Evolutionary conservation across 2,113 vertebrate genomes (phyloP).

Genomic region (Elachura formosa): DNA sequence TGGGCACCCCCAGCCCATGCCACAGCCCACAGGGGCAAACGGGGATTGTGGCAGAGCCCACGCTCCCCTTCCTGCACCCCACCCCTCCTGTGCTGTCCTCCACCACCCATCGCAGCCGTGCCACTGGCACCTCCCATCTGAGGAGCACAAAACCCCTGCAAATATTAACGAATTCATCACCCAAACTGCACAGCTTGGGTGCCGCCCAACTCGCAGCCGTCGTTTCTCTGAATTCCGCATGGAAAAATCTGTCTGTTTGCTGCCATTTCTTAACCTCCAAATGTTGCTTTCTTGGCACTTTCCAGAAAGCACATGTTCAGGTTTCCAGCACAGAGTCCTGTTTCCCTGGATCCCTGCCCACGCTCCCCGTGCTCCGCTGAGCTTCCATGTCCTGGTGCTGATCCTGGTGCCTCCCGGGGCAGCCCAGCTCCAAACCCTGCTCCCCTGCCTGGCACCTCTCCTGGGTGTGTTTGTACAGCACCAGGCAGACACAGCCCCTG

Average conservation of each 20-base stretch:
- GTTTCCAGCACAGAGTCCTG: not conserved
- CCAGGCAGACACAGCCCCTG: not conserved
- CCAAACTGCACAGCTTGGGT: not conserved
- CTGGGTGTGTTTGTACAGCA: not conserved
- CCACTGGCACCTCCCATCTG: not conserved
- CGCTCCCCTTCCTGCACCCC: rapidly evolving
- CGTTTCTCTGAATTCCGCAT: not conserved
- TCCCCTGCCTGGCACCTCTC: not conserved
- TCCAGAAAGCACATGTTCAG: not conserved
- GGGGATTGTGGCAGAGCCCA: rapidly evolving
- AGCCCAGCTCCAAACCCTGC: not conserved
- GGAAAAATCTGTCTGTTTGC: constrained; percentile 21
- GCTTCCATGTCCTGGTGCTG: rapidly evolving
- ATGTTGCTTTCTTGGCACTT: constrained; percentile 40
- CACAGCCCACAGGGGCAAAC: rapidly evolving
- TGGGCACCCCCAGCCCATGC: not conserved
- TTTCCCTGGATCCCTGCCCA: not conserved
- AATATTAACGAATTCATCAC: not conserved
- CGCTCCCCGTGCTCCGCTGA: rapidly evolving
- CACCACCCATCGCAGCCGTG: rapidly evolving
- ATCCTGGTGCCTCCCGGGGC: not conserved
- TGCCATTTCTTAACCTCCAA: constrained; percentile 33
- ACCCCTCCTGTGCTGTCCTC: rapidly evolving
- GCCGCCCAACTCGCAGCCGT: not conserved
- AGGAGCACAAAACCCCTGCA: not conserved